Percentiles rank a stretch among this genome's conserved stretches.
phyloP scores from a whole-genome alignment of 2,797 vertebrate genomes.

The Silurus aristotelis region DNA sequence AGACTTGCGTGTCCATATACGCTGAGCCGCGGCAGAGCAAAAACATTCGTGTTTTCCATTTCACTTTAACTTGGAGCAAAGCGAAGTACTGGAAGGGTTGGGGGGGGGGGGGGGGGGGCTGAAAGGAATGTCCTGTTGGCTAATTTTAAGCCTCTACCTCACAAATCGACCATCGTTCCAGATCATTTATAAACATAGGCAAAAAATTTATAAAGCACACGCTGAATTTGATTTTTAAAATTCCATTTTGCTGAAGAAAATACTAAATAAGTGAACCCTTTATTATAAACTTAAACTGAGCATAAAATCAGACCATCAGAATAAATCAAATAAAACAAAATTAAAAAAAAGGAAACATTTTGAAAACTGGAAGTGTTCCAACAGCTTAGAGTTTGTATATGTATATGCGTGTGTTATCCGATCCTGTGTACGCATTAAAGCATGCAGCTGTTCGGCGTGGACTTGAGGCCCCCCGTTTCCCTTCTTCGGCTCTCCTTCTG shows the following conservation, averaged over 20 bases:
- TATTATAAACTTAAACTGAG: background rate
- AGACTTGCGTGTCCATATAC: background rate
- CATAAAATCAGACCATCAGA: too few species aligned
- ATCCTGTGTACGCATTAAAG: background rate
- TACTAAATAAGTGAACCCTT: background rate
- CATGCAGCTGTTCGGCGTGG: constrained; percentile 17
- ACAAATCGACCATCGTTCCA: background rate
- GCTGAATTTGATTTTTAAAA: background rate
- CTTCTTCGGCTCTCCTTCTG: constrained; percentile 29
- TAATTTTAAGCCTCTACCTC: background rate
- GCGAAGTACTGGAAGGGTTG: background rate
- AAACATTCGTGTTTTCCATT: background rate
- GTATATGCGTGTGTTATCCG: background rate
- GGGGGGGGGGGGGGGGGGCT: too few species aligned
- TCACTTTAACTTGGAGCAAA: background rate
- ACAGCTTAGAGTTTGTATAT: background rate
- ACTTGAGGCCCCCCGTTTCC: constrained; percentile 27
- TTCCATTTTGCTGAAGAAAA: background rate
- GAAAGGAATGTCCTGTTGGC: background rate
- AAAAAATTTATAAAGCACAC: background rate
- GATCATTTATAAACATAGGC: background rate
- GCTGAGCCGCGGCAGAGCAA: background rate
- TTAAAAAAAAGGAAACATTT: background rate
- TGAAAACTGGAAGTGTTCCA: constrained; percentile 3
- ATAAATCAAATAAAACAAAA: too few species aligned